phyloP scores from a whole-genome alignment of 2,888 invertebrate genomes.

The Blera fallax region DNA sequence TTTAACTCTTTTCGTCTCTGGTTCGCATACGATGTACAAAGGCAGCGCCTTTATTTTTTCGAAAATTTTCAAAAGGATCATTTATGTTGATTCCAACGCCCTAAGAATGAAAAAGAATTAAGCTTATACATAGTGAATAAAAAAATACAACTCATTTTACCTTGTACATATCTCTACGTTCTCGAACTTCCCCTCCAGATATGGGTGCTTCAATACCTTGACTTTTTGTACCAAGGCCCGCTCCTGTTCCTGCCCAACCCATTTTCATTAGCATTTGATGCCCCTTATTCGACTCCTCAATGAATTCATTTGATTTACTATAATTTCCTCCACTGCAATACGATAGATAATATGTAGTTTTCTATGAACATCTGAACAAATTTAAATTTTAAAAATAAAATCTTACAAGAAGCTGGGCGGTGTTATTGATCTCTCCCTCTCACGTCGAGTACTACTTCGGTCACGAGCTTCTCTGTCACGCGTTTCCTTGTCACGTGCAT shows the following conservation, averaged over 20 bases:
- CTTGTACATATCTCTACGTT: conserved; percentile 95
- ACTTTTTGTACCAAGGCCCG: conserved; percentile 95
- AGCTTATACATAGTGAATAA: background rate
- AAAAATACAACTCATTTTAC: conserved; percentile 76
- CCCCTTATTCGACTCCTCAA: conserved; percentile 96
- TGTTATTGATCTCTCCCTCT: conserved; percentile 82
- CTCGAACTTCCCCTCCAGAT: conserved; percentile 93
- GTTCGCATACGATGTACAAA: conserved; percentile 97
- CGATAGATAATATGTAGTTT: conserved; percentile 76
- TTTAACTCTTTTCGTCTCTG: conserved; percentile 86
- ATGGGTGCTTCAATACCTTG: conserved; percentile 98
- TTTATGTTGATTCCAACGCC: conserved; percentile 96
- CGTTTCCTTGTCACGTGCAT: conserved; percentile 43
- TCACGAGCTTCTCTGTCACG: conserved; percentile 73
- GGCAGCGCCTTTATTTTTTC: conserved; percentile 97
- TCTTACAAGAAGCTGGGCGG: conserved; percentile 91
- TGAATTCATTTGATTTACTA: conserved; percentile 83
- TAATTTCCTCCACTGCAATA: conserved; percentile 78
- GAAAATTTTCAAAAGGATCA: conserved; percentile 98
- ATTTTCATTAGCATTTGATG: conserved; percentile 98
- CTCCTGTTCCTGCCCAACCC: conserved; percentile 96
- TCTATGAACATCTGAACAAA: background rate
- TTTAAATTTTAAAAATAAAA: background rate
- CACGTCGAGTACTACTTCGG: conserved; percentile 80
- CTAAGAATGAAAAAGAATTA: conserved; percentile 76